Evolutionary conservation across 2,797 vertebrate genomes (phyloP).

Genomic region (Protonibea diacanthus): DNA sequence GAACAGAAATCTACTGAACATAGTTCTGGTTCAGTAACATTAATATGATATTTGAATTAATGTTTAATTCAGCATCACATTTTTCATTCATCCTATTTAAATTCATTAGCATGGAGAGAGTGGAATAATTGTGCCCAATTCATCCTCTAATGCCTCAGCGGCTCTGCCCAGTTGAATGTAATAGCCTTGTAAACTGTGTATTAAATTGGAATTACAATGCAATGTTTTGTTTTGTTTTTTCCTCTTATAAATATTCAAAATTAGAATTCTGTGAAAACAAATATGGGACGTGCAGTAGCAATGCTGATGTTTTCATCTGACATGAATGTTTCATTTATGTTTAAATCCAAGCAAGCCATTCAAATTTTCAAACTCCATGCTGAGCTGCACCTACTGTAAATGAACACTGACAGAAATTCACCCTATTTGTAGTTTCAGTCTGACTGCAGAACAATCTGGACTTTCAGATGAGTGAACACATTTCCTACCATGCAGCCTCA

Average conservation of each 20-base stretch:
- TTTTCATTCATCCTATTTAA: slow-evolving; percentile 54
- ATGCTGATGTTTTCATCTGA: slow-evolving; percentile 69
- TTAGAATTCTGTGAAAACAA: slow-evolving; percentile 73
- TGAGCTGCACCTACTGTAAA: slow-evolving; percentile 35
- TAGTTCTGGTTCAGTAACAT: slow-evolving; percentile 65
- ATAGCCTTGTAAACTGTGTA: slow-evolving; percentile 76
- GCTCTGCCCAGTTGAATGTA: slow-evolving; percentile 74
- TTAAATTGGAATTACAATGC: slow-evolving; percentile 73
- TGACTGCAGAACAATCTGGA: slow-evolving; percentile 8
- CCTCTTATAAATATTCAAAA: slow-evolving; percentile 80
- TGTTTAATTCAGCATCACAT: slow-evolving; percentile 72
- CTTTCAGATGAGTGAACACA: slow-evolving; percentile 37
- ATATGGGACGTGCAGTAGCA: slow-evolving; percentile 62
- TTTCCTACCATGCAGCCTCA: slow-evolving; percentile 23
- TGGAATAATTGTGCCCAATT: slow-evolving; percentile 71
- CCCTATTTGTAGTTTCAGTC: slow-evolving; percentile 12
- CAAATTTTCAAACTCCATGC: slow-evolving; percentile 56
- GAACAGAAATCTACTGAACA: slow-evolving; percentile 37
- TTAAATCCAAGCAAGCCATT: slow-evolving; percentile 74
- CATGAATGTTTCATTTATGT: slow-evolving; percentile 76
- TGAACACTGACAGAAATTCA: slow-evolving; percentile 61
- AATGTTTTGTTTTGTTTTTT: slow-evolving; percentile 53
- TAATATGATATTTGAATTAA: slow-evolving; percentile 69
- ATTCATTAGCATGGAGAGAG: slow-evolving; percentile 73
- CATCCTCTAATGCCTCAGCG: slow-evolving; percentile 69